These are phyloP conservation scores for Hafferia zeledoni DNA, from an alignment of 2,797 vertebrate genomes.

Conservation along the genomic window DNA sequence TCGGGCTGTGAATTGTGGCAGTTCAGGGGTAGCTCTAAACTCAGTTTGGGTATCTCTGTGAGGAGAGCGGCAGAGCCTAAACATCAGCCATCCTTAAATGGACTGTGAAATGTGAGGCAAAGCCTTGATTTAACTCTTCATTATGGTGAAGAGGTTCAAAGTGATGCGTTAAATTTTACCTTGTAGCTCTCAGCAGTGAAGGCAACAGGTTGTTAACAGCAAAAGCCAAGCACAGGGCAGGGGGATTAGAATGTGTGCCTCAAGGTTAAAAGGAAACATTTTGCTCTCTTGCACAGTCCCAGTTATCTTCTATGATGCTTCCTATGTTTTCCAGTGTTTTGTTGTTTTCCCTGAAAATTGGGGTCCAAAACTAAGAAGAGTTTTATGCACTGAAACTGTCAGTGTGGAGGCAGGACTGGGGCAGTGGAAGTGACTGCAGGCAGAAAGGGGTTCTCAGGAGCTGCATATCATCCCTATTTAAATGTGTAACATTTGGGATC, in stretches of 20 bases:
- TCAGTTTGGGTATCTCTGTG: not conserved
- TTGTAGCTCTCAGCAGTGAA: not conserved
- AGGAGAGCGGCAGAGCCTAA: not conserved
- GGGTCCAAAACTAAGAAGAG: not conserved
- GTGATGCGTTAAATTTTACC: not conserved
- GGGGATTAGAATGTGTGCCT: not conserved
- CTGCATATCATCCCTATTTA: not conserved
- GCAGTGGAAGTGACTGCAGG: not conserved
- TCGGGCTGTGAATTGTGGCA: not conserved
- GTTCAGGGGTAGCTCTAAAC: not conserved
- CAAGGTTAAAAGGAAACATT: not conserved
- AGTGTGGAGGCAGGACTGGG: not conserved
- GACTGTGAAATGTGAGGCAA: slow-evolving; percentile 20
- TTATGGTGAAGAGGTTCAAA: not conserved
- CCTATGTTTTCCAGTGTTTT: not conserved
- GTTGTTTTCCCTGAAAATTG: not conserved
- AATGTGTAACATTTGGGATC: not conserved
- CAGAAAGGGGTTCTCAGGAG: not conserved
- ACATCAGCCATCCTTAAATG: not conserved
- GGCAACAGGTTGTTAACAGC: not conserved
- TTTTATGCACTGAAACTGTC: not conserved
- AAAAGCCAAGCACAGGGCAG: not conserved
- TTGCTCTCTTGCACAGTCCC: not conserved
- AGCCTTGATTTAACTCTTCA: not conserved
- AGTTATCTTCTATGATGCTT: not conserved